A percentile compares a stretch with the other conserved stretches of the same genome.
Conservation (phyloP, 1,140 invertebrate species). For the Pachyrhynchus sulphureomaculatus region DNA sequence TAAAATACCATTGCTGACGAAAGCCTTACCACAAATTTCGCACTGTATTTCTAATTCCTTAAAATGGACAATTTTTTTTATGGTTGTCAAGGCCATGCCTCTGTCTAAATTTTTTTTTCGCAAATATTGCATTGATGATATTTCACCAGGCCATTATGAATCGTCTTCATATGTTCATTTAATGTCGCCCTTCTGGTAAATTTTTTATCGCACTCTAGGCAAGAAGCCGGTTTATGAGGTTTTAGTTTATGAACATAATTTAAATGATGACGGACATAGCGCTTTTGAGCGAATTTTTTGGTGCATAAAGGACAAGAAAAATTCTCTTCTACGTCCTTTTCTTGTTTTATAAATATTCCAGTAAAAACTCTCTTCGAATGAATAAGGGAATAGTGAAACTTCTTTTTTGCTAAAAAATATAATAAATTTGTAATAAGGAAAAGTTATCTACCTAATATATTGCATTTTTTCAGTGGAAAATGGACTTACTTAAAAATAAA, state of each 20-base stretch:
- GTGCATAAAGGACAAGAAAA: conserved; percentile 30
- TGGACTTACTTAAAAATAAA: no score
- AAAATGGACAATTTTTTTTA: conserved; percentile 9
- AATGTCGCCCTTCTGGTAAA: conserved; percentile 21
- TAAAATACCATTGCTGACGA: neutral
- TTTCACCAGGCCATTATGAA: neutral
- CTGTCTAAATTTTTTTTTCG: conserved; percentile 71
- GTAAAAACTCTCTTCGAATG: no score
- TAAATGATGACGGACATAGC: neutral
- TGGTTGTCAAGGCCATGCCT: conserved; percentile 50
- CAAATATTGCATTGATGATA: conserved; percentile 63
- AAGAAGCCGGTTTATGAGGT: conserved; percentile 9
- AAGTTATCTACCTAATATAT: no score
- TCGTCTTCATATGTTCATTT: conserved; percentile 1
- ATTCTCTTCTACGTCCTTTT: conserved; percentile 28
- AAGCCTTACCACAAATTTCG: conserved; percentile 20
- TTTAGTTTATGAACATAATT: conserved; percentile 9
- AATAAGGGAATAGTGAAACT: no score
- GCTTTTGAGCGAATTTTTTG: conserved; percentile 31
- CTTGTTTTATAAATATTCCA: no score
- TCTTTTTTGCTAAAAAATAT: no score
- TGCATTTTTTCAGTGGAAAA: no score
- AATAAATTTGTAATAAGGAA: no score
- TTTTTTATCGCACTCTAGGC: conserved; percentile 30
- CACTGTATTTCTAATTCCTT: conserved; percentile 21